Conservation (phyloP, 2,888 invertebrate genomes). For the Eristalis pertinax region DNA sequence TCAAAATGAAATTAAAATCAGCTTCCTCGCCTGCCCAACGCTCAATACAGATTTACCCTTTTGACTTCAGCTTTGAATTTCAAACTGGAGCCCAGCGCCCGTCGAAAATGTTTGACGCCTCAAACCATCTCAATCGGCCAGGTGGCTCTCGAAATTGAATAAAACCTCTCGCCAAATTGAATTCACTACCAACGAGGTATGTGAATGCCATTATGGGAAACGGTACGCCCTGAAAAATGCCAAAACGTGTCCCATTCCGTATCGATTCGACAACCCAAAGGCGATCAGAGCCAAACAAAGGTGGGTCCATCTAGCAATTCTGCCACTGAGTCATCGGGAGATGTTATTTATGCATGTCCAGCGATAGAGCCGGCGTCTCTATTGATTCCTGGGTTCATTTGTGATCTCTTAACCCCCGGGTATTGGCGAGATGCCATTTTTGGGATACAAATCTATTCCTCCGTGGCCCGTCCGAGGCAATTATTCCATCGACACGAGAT, state of each 20-base stretch:
- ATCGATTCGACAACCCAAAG: slow-evolving; percentile 8
- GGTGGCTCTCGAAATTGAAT: neutral
- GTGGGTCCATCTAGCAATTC: neutral
- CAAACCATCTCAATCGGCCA: neutral
- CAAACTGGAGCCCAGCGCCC: neutral
- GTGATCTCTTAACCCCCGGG: slow-evolving; percentile 45
- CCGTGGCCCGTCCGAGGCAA: slow-evolving; percentile 28
- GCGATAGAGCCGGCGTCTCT: neutral
- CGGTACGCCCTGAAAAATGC: neutral
- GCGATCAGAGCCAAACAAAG: slow-evolving; percentile 3
- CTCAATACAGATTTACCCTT: neutral
- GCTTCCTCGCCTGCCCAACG: neutral
- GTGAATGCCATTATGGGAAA: slow-evolving; percentile 4
- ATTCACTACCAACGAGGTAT: neutral
- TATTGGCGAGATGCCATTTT: slow-evolving; percentile 18
- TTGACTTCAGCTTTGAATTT: neutral
- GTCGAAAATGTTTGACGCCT: neutral
- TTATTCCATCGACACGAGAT: slow-evolving; percentile 64
- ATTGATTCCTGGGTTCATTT: slow-evolving; percentile 12
- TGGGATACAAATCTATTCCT: slow-evolving; percentile 46
- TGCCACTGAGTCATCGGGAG: slow-evolving; percentile 19
- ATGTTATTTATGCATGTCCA: slow-evolving; percentile 22
- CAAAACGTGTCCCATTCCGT: slow-evolving; percentile 2
- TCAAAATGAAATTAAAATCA: neutral
- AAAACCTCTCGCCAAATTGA: slow-evolving; percentile 12